A percentile compares a stretch with the other conserved stretches of the same genome.
phyloP scores from a whole-genome alignment of 2,888 invertebrate species.

The Lasioglossum calceatum region DNA sequence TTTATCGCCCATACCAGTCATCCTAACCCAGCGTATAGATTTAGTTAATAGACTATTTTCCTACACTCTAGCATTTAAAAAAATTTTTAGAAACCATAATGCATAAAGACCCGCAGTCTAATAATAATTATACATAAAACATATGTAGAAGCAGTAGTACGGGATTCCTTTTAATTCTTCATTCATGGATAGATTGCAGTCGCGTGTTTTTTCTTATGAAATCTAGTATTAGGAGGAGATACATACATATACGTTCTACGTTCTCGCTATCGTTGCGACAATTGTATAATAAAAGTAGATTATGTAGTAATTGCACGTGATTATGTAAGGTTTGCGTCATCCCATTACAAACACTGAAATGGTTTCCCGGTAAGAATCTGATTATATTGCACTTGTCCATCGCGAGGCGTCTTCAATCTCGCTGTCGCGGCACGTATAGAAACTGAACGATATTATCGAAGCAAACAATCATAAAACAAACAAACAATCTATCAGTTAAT shows the following conservation, averaged over 20 bases:
- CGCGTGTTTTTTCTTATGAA: not conserved
- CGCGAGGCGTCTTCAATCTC: not conserved
- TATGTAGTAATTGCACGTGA: conserved; percentile 9
- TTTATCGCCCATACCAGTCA: no score
- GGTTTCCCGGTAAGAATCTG: conserved; percentile 37
- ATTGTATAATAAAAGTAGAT: not conserved
- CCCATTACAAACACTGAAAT: conserved; percentile 44
- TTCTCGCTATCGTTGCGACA: not conserved
- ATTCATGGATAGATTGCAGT: not conserved
- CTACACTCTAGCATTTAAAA: no score
- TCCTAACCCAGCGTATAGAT: no score
- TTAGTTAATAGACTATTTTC: no score
- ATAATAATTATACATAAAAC: no score
- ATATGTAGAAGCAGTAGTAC: no score
- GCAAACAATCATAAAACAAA: not conserved
- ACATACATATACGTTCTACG: no score
- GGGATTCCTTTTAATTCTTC: not conserved
- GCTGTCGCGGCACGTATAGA: not conserved
- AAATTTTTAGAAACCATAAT: no score
- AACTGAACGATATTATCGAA: not conserved
- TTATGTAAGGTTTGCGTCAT: conserved; percentile 44
- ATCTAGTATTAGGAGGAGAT: not conserved
- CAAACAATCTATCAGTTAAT: not conserved
- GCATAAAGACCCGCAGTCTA: no score
- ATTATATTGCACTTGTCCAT: conserved; percentile 14